Base-by-base conservation (phyloP, 2,797 vertebrate genomes). In the Labeo calbasu region DNA sequence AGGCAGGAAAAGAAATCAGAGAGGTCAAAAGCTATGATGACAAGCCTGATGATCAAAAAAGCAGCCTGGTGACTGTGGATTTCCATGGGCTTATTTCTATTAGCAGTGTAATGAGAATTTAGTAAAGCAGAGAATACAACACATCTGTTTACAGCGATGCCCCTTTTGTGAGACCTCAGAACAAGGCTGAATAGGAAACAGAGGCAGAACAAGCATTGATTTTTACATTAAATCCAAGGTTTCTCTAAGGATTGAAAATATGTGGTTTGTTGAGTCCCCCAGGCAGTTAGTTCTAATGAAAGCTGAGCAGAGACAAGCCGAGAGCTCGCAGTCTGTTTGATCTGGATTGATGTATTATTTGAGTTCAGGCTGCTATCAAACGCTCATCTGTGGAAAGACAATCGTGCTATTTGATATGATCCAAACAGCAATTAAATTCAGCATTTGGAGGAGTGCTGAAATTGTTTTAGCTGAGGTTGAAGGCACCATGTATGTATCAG, bases 281-380 rank as follows among this genome's bases (percentile, higher is more conserved):
- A 70, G 76, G 83, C 68, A 79, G 83, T 84, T 84, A 71, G 55
- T 61, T 79, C 21, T 79, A 72, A 84, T 72, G 76, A 79, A 79
- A 79, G 65, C 40, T 61, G 82, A 77, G 73, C 65, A 77, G 65
- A 83, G 82, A 77, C 82, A 77, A 77, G 73, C 73, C 19, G 73
- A 70, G 63, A 83, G 76, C 76, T 79, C 46, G 11, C 53, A 79
- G 83, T 51, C 76, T 72, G 76, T 84, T 84, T 84, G 83, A 84
- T 84, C 76, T 79, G 68, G 76, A 84, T 72, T 79, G 83, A 84
- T 84, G 83, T 79, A 63, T 84, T 84, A 78, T 84, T 72, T 78
- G 66, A 84, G 55, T 84, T 84, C 83, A 84, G 48, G 55, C 76
- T 84, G 66, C 76, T 84, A 84, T 84, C 76, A 84, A 84, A 84